Evolutionary conservation across 2,888 invertebrate species (phyloP), one percentile per base, ranked within the genome.

Genomic region (Athalia rosae): DNA sequence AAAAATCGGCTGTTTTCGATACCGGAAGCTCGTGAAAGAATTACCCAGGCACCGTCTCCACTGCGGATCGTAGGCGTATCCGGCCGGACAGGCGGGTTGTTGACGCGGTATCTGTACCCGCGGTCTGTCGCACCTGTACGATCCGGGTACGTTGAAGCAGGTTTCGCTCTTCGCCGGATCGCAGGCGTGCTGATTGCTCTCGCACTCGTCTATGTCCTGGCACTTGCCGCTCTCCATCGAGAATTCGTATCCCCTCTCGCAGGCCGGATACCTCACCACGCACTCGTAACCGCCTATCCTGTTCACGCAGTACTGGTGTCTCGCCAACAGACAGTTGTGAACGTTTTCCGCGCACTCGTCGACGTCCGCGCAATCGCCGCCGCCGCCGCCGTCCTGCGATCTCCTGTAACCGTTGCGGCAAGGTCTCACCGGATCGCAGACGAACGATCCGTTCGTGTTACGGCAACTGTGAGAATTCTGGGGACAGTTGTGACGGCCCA

Each of bases 331-430:
- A 77, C 88, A 88, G 64, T 82, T 82, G 83, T 93, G 91, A 8
- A 87, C 89, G 0, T 91, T 91, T 78, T 92, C 92, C 0, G 89
- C 81, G 83, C 95, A 95, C 86, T 95, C 95, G 88, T 95, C 93
- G 43, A 95, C 90, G 84, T 95, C 95, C 89, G 91, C 87, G 83
- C 93, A 93, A 45, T 91, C 91, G 79, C 92, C 92, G 82, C 92
- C 91, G 79, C 93, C 93, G 45, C 91, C 91, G 79, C 92, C 92
- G 82, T 92, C 91, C 79, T 91, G 92, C 41, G 79, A 77, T 6
- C 86, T 84, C 7, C 83, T 84, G 78, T 82, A 88, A 13, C 89
- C 89, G 3, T 59, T 58, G 1, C 59, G 67, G 58, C 89, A 89
- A 0, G 85, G 83, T 0, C 78, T 82, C 71, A 85, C 79, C 6